These are phyloP conservation scores for mouse (Mus musculus) DNA, from an alignment of 2,113 vertebrate genomes.

Conservation along the genomic window DNA sequence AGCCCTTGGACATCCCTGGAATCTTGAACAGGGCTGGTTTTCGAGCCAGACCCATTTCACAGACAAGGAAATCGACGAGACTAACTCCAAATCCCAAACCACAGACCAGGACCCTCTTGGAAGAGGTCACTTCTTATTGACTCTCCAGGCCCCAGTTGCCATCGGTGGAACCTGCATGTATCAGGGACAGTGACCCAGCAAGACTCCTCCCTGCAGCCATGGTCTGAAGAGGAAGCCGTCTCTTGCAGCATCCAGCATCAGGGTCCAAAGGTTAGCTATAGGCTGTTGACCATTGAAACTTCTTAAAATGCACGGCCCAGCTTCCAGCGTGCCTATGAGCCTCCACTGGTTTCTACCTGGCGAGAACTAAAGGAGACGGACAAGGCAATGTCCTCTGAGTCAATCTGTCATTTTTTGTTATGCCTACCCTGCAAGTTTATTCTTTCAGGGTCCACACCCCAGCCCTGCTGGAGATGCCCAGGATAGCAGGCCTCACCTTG, in stretches of 20 bases:
- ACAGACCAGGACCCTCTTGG: not conserved
- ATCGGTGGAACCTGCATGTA: not conserved
- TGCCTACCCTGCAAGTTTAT: not conserved
- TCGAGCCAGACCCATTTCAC: not conserved
- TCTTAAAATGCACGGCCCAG: not conserved
- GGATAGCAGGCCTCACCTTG: not conserved
- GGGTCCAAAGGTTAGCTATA: conserved; percentile 60
- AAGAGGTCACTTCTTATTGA: not conserved
- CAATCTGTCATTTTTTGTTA: not conserved
- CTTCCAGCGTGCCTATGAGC: not conserved
- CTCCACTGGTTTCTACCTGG: not conserved
- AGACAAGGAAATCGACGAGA: not conserved
- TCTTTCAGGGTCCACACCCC: not conserved
- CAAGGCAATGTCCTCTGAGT: not conserved
- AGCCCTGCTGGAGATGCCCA: not conserved
- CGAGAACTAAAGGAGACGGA: not conserved
- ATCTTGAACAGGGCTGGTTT: not conserved
- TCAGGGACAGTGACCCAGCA: not conserved
- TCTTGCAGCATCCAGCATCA: not conserved
- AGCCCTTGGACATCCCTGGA: not conserved
- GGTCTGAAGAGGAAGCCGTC: not conserved
- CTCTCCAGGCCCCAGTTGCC: not conserved
- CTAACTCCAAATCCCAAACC: not conserved
- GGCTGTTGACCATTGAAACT: not conserved
- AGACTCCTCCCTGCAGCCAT: not conserved